Evolutionary conservation across 92 coral and sea anemone genomes (phyloP).

Genomic region (Palythoa caribaeorum): DNA sequence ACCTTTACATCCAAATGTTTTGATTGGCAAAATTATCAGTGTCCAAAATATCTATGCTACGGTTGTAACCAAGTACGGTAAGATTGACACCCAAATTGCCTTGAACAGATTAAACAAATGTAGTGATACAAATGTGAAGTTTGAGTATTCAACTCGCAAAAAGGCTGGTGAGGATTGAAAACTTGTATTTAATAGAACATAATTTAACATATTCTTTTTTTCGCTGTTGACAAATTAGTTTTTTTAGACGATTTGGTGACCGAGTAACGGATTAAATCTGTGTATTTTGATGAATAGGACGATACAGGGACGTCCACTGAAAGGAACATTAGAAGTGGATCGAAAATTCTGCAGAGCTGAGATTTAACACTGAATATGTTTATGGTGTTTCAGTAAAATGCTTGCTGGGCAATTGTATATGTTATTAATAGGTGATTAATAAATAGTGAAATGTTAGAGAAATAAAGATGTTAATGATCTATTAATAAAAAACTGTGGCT

Average conservation of each 20-base stretch:
- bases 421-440: not conserved
- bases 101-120: slow-evolving; percentile 3
- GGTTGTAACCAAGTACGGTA: slow-evolving; percentile 29
- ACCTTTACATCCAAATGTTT: slow-evolving; percentile 42
- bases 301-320: not conserved
- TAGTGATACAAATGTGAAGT: not conserved
- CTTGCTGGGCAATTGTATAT: not conserved
- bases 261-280: not conserved
- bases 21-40: slow-evolving; percentile 37
- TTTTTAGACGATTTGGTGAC: not conserved
- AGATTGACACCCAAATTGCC: slow-evolving; percentile 29
- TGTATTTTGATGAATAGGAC: not conserved
- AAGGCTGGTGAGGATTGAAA: slow-evolving; percentile 13
- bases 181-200: not conserved
- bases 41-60: slow-evolving; percentile 23
- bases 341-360: not conserved
- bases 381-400: not conserved
- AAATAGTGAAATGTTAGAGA: not conserved
- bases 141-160: slow-evolving; percentile 29
- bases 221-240: not conserved
- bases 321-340: not conserved
- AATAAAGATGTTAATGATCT: not conserved
- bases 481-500: not conserved
- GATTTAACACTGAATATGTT: not conserved
- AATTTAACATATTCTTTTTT: not conserved